phyloP scores from a whole-genome alignment of 2,113 vertebrate species.

The Bolborhynchus lineola region DNA sequence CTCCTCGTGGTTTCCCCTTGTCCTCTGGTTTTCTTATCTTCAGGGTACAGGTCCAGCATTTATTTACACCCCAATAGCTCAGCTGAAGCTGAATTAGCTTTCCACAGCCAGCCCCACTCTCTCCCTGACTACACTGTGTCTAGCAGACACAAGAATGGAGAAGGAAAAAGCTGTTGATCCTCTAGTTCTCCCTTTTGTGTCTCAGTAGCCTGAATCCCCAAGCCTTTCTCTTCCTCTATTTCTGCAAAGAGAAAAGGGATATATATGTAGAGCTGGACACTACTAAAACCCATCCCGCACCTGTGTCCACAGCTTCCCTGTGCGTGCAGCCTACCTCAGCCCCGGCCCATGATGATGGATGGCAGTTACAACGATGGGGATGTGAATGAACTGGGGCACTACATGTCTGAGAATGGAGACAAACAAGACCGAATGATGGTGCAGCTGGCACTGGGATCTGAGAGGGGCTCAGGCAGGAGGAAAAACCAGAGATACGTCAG shows the following conservation, averaged over 20 bases:
- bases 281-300: not conserved
- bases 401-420: slow-evolving; percentile 80
- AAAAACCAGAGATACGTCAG: slow-evolving; percentile 88
- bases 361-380: slow-evolving; percentile 87
- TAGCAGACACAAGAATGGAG: not conserved
- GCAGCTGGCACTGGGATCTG: slow-evolving; percentile 83
- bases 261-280: rapidly evolving
- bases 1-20: not conserved
- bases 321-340: slow-evolving; percentile 84
- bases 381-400: slow-evolving; percentile 81
- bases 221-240: not conserved
- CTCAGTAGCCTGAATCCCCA: not conserved
- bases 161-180: not conserved
- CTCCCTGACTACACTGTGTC: not conserved
- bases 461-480: slow-evolving; percentile 79
- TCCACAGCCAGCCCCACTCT: not conserved
- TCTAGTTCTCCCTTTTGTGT: not conserved
- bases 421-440: slow-evolving; percentile 89
- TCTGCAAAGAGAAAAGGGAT: not conserved
- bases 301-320: slow-evolving; percentile 83
- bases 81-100: not conserved
- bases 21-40: not conserved
- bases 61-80: not conserved
- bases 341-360: slow-evolving; percentile 82
- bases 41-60: not conserved